These are phyloP conservation scores for Gadopsis bispinosus DNA, from an alignment of 2,797 vertebrate genomes.

Conservation along the genomic window DNA sequence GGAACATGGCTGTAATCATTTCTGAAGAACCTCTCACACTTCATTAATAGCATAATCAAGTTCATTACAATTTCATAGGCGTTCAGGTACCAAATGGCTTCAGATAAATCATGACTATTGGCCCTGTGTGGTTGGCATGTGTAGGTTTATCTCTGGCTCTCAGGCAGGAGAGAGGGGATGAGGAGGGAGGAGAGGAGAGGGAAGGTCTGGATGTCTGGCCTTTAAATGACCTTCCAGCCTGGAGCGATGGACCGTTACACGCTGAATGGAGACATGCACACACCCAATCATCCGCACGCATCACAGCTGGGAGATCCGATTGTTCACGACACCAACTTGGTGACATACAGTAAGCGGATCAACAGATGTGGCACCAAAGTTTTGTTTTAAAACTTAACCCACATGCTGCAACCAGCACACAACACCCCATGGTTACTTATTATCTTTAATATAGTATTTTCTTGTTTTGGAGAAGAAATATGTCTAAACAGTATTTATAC, in stretches of 20 bases:
- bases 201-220: constrained; percentile 70
- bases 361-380: constrained; percentile 23
- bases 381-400: constrained; percentile 5
- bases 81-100: constrained; percentile 85
- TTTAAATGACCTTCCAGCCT: constrained; percentile 79
- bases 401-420: not conserved
- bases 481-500: not conserved
- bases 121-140: constrained; percentile 77
- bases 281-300: constrained; percentile 4
- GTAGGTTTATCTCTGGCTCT: constrained; percentile 81
- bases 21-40: constrained; percentile 85
- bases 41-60: constrained; percentile 89
- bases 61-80: constrained; percentile 88
- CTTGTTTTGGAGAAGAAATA: not conserved
- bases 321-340: constrained; percentile 21
- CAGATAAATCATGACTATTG: constrained; percentile 84
- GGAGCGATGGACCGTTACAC: constrained; percentile 40
- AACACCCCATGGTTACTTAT: not conserved
- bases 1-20: constrained; percentile 80
- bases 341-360: constrained; percentile 14
- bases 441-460: not conserved
- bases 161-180: constrained; percentile 66
- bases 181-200: constrained; percentile 7
- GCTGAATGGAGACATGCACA: constrained; percentile 11
- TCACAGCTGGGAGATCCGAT: constrained; percentile 17